These are phyloP conservation scores for Pocillopora meandrina DNA, from an alignment of 92 coral and sea anemone species.

Conservation along the genomic window DNA sequence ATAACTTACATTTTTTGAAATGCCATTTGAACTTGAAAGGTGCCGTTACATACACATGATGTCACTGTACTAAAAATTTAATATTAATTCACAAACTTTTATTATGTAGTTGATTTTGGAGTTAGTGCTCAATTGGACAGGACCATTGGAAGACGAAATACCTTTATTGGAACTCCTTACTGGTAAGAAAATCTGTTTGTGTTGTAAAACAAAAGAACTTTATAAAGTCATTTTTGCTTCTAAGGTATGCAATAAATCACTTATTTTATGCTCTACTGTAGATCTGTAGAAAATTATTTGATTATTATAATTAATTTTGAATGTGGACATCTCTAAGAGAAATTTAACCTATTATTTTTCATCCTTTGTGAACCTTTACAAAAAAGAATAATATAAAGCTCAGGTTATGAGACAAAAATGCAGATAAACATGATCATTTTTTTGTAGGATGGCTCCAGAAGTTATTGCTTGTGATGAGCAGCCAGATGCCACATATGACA, in stretches of 20 bases:
- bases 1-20: too few species aligned
- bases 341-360: too few species aligned
- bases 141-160: constrained; percentile 95
- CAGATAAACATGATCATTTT: neutral
- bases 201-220: too few species aligned
- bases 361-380: too few species aligned
- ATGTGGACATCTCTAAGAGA: too few species aligned
- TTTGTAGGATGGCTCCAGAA: constrained; percentile 97
- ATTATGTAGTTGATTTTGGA: constrained; percentile 91
- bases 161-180: constrained; percentile 97
- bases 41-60: neutral
- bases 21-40: too few species aligned
- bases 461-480: constrained; percentile 99
- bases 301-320: too few species aligned
- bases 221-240: too few species aligned
- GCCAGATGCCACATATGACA: constrained; percentile 98
- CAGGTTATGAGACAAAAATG: neutral
- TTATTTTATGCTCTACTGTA: too few species aligned
- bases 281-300: too few species aligned
- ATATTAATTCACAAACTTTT: neutral
- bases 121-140: constrained; percentile 98
- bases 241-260: too few species aligned
- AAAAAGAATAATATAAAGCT: too few species aligned
- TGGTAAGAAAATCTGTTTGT: constrained; percentile 51
- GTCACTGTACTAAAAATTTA: neutral